Conservation (phyloP, 1,140 invertebrate species). For the Aphaenogaster ashmeadi region DNA sequence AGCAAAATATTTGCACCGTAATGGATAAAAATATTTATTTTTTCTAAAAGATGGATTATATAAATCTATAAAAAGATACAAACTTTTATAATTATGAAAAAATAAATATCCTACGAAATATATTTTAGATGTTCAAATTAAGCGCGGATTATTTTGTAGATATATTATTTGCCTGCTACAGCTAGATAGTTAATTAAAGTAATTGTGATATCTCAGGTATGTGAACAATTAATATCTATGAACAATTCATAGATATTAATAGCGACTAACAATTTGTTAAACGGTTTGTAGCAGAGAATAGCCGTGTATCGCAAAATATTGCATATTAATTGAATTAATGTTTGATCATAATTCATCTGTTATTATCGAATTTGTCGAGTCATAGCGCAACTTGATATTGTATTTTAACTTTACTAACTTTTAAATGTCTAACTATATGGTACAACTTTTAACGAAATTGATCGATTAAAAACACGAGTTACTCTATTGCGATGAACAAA, state of each 20-base stretch:
- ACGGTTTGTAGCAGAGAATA: background rate
- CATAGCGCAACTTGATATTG: background rate
- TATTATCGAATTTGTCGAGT: background rate
- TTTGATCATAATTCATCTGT: background rate
- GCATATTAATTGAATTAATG: background rate
- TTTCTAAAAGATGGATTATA: background rate
- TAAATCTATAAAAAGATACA: background rate
- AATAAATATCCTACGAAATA: background rate
- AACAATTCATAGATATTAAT: constrained; percentile 1
- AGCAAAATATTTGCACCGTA: background rate
- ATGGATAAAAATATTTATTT: background rate
- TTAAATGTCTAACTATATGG: background rate
- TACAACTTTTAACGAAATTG: background rate
- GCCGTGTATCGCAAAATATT: background rate
- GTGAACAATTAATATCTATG: background rate
- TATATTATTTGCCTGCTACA: background rate
- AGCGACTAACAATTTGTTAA: background rate
- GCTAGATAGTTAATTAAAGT: background rate
- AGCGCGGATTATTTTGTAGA: background rate
- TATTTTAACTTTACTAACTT: background rate
- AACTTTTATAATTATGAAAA: background rate
- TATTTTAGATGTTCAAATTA: background rate
- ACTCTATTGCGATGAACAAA: background rate
- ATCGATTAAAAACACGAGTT: background rate
- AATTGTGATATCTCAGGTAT: background rate